Base-by-base conservation (phyloP, 2,888 invertebrate species). In the Philaethria dido region DNA sequence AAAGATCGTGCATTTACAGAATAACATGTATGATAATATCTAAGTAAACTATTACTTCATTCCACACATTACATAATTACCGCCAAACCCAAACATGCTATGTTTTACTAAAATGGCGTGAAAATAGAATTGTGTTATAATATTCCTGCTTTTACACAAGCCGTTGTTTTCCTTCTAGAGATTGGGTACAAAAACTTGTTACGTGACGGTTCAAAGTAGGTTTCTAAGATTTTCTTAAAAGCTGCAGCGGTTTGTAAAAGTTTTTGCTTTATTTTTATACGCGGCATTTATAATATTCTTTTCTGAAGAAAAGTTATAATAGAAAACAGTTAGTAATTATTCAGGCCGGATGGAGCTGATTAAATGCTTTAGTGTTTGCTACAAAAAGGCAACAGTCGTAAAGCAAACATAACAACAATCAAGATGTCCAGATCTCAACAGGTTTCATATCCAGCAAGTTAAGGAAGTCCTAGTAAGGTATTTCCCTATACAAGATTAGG, bases 141-240 rank as follows among this genome's bases (percentile, higher is more conserved):
- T 25, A 16, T 60, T 44, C 45, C 60, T 60, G 60, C 16, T 59
- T 59, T 44, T 59, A 33, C 18, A 33, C 16, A 60, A 29, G 33
- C 44, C 5, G 59, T 60, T 45, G 44, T 45, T 60, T 59, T 60
- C 45, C 60, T 60, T 60, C 60, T 29, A 60, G 55, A 57, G 45
- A 25, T 59, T 60, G 16, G 16, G 29, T 29, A 45, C 60, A 60
- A 60, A 33, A 60, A 60, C 14, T 60, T 60, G 60, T 60, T 45
- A 60, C 44, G 60, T 45, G 60, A 45, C 60, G 29, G 13, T 45
- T 18, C 18, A 45, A 60, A 60, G 60, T 45, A 45, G 25, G 29
- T 59, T 44, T 13, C 22, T 60, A 45, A 60, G 60, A 29, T 60
- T 60, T 60, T 45, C 44, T 66, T 60, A 44, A 57, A 64, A 55